These are phyloP conservation scores for Torymus texanus DNA, from an alignment of 2,888 invertebrate species.

Conservation along the genomic window DNA sequence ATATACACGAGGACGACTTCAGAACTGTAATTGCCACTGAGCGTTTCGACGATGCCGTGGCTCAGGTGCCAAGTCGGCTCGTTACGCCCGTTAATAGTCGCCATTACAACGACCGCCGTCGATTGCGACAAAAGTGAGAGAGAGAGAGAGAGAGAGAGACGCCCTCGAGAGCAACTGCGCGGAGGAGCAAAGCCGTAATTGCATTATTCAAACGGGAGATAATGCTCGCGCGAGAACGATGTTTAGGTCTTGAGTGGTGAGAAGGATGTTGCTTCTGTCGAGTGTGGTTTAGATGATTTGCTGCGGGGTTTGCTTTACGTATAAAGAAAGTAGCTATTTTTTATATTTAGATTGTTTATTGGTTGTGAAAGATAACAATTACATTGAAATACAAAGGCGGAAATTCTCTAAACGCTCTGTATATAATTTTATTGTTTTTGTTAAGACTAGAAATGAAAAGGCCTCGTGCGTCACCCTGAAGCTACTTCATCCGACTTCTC, in stretches of 20 bases:
- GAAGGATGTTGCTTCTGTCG: too few relatives aligned
- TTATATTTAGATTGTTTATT: too few relatives aligned
- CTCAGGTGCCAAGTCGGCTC: constrained; percentile 72
- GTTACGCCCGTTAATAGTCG: constrained; percentile 73
- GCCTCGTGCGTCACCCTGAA: constrained; percentile 56
- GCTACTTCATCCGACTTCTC: constrained; percentile 17
- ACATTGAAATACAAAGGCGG: too few relatives aligned
- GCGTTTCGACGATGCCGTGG: constrained; percentile 43
- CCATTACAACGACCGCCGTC: constrained; percentile 61
- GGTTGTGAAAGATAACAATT: too few relatives aligned
- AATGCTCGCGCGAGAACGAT: constrained; percentile 9
- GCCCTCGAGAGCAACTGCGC: constrained; percentile 18
- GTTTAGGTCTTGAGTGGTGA: constrained; percentile 5
- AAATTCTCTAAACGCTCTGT: too few relatives aligned
- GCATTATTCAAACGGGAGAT: constrained; percentile 50
- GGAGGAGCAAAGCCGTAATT: constrained; percentile 29
- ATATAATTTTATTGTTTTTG: too few relatives aligned
- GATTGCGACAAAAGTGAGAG: constrained; percentile 48
- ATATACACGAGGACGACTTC: not conserved
- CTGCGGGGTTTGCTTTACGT: too few relatives aligned
- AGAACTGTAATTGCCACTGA: constrained; percentile 40
- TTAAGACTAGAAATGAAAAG: constrained; percentile 48
- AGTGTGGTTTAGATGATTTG: too few relatives aligned
- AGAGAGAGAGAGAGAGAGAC: constrained; percentile 1
- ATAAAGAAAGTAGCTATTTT: too few relatives aligned